Conservation (phyloP, 1,140 invertebrate genomes). For the Episyrphus balteatus region DNA sequence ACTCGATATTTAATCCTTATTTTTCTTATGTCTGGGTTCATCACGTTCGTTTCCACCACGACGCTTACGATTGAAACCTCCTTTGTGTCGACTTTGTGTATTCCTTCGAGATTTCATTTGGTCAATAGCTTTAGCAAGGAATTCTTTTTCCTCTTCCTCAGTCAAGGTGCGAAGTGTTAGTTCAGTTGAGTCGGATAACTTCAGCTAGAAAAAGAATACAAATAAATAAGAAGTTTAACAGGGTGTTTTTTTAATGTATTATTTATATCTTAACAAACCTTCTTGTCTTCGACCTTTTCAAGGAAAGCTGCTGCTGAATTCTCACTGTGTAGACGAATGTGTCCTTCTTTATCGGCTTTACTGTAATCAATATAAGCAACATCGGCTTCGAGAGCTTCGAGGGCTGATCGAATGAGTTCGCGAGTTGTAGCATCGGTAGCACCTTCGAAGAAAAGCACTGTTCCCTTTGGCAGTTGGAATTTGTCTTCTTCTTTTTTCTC, state of each 20-base stretch:
- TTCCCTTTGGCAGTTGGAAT: slow-evolving; percentile 50
- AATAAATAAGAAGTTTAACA: background rate
- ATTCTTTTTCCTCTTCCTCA: slow-evolving; percentile 57
- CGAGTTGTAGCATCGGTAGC: slow-evolving; percentile 48
- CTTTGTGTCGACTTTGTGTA: slow-evolving; percentile 34
- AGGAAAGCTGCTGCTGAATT: slow-evolving; percentile 52
- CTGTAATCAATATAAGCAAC: slow-evolving; percentile 66
- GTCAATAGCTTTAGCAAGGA: slow-evolving; percentile 50
- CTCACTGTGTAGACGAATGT: slow-evolving; percentile 56
- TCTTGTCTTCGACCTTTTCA: slow-evolving; percentile 51
- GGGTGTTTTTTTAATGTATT: background rate
- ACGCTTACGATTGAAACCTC: slow-evolving; percentile 30
- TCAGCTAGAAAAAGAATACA: no score
- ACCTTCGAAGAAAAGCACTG: slow-evolving; percentile 55
- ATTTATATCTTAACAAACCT: slow-evolving; percentile 29
- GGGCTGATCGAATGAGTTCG: slow-evolving; percentile 58
- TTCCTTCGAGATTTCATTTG: slow-evolving; percentile 47
- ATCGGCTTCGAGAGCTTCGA: slow-evolving; percentile 44
- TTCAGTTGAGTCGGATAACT: slow-evolving; percentile 39
- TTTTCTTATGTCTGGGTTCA: no score
- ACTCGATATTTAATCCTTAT: no score
- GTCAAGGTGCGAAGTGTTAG: slow-evolving; percentile 48
- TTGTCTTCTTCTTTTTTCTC: slow-evolving; percentile 39
- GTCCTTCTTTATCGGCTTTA: slow-evolving; percentile 58
- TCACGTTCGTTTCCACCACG: slow-evolving; percentile 17